A percentile compares a stretch with the other conserved stretches of the same genome.
Conservation (phyloP, 2,797 vertebrate species). For the Anolis apletophallus region DNA sequence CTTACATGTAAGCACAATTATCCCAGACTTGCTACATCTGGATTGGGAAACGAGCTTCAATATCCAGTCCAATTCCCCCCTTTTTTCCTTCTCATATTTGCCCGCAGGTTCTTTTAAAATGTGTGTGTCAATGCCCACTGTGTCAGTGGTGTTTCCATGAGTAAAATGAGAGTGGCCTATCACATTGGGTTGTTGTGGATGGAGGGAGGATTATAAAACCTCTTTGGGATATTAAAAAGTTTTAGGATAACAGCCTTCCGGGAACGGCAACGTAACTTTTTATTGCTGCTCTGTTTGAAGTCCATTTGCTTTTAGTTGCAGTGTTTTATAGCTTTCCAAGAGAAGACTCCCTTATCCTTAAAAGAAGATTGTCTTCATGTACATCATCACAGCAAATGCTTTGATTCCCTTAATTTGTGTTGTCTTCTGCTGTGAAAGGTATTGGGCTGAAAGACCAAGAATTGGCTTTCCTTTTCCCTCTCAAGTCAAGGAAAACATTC, state of each 20-base stretch:
- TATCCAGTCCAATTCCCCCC: too few relatives aligned
- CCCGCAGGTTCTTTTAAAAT: not conserved
- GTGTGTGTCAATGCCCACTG: not conserved
- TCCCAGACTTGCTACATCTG: not conserved
- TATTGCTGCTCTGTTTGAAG: slow-evolving; percentile 2
- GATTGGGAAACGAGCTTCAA: not conserved
- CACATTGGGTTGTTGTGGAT: not conserved
- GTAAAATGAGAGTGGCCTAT: not conserved
- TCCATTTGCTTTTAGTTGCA: not conserved
- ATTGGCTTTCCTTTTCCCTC: not conserved
- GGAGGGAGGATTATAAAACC: not conserved
- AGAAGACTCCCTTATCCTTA: not conserved
- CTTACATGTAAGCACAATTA: not conserved
- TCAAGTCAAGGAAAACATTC: not conserved
- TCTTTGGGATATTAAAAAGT: slow-evolving; percentile 2
- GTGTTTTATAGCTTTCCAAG: not conserved
- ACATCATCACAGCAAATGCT: not conserved
- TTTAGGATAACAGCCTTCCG: not conserved
- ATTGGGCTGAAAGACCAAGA: not conserved
- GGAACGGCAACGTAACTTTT: not conserved
- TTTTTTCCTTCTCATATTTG: not conserved
- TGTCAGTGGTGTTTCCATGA: not conserved
- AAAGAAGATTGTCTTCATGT: not conserved
- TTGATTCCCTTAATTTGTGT: not conserved
- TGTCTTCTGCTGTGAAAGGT: not conserved